Base-by-base conservation (phyloP, 2,888 invertebrate species). In the Pecten maximus region DNA sequence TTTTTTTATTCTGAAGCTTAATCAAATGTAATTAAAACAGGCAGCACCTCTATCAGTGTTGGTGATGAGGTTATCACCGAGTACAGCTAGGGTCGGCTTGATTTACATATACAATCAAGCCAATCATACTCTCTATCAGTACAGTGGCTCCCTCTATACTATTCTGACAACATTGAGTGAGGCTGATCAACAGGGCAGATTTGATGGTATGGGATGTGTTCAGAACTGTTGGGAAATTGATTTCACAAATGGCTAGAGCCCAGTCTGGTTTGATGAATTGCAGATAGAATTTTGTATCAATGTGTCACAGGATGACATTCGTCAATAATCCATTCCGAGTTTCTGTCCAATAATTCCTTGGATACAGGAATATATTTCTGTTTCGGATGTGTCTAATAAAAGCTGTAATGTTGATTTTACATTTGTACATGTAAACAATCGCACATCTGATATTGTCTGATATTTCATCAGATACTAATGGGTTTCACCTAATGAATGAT, bases 91-190 rank as follows among this genome's bases (percentile, higher is more conserved):
- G 35, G 74, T 15, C 6, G 35, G 74, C 35, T 74, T 28, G 74
- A 74, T 74, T 74, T 74, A 74, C 74, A 74, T 74, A 74, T 35
- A 28, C 74, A 28, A 74, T 74, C 74, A 74, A 74, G 35, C 74
- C 15, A 74, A 74, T 74, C 74, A 35, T 28, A 74, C 74, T 28
- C 35, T 74, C 35, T 74, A 74, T 74, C 74, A 28, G 74, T 10
- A 74, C 28, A 15, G 74, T 8, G 35, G 8, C 35, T 28, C 28
- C 74, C 74, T 35, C 74, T 74, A 15, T 74, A 35, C 0, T 74
- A 6, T 28, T 35, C 74, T 28, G 28, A 74, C 74, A 74, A 74
- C 28, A 12, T 74, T 35, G 74, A 35, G 19, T 54, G n/a, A 23
- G 6, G 74, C 23, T 74, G 74, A 35, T 74, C 35, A 74, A 15